Conservation (phyloP, 1,140 invertebrate species). For the Marisa cornuarietis region DNA sequence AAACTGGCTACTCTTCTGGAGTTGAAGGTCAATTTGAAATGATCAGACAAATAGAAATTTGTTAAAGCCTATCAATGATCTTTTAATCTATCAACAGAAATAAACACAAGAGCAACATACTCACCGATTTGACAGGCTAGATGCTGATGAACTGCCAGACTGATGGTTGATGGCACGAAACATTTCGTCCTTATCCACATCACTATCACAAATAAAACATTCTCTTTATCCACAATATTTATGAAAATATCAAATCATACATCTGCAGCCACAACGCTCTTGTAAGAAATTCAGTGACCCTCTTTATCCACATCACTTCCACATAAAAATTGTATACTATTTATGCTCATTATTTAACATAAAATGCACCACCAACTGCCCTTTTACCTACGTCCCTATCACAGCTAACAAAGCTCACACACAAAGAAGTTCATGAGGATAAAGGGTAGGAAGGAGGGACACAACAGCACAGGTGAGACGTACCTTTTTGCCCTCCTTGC, state of each 20-base stretch:
- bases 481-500: conserved; percentile 45
- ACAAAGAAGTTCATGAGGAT: too few relatives aligned
- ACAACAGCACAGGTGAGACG: not conserved
- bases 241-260: not conserved
- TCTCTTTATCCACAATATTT: not conserved
- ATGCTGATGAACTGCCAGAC: conserved; percentile 65
- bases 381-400: too few relatives aligned
- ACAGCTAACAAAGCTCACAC: too few relatives aligned
- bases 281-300: too few relatives aligned
- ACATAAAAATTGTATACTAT: not conserved
- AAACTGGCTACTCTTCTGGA: too few relatives aligned
- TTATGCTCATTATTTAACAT: not conserved
- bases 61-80: not conserved
- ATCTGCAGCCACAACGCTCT: not conserved
- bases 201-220: conserved; percentile 50
- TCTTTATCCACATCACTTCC: too few relatives aligned
- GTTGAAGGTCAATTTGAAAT: too few relatives aligned
- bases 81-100: not conserved
- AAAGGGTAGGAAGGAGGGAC: too few relatives aligned
- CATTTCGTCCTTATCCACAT: conserved; percentile 63
- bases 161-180: conserved; percentile 58
- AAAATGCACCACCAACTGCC: too few relatives aligned
- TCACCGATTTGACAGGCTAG: conserved; percentile 59
- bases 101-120: not conserved
- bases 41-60: not conserved